phyloP scores from a whole-genome alignment of 2,888 invertebrate genomes.

The Clitarchus hookeri region DNA sequence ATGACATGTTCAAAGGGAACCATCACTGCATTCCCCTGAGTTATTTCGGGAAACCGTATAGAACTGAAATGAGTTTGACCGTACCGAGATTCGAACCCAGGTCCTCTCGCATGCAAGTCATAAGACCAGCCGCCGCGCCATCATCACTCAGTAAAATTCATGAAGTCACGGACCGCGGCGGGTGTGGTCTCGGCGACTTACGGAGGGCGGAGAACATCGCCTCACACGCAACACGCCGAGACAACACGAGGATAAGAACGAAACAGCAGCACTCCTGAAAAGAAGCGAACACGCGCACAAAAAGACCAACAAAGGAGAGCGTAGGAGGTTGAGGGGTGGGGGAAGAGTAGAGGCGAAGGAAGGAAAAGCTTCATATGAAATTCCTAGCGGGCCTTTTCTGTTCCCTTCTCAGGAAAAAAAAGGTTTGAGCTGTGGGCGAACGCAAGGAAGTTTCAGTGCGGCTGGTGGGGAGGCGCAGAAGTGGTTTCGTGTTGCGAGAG shows the following conservation, averaged over 20 bases:
- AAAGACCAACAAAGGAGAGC: neutral
- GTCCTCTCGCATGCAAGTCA: no score
- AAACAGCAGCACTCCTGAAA: neutral
- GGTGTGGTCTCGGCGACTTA: no score
- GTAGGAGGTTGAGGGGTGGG: no score
- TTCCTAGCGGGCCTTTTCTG: neutral
- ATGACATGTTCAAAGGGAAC: no score
- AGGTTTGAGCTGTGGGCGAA: neutral
- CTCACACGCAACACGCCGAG: neutral
- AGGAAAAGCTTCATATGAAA: slow-evolving; percentile 14
- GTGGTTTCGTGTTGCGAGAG: neutral
- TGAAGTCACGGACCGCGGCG: no score
- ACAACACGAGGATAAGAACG: neutral
- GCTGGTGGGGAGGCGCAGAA: neutral
- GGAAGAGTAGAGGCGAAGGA: no score
- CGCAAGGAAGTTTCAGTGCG: neutral
- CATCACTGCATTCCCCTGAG: no score
- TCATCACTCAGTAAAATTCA: no score
- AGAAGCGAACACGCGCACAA: neutral
- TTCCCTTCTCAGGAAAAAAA: neutral
- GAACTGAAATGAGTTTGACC: no score
- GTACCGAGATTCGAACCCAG: no score
- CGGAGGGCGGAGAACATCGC: neutral
- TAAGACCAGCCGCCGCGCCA: no score
- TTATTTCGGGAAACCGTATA: no score